phyloP scores from a whole-genome alignment of 2,113 vertebrate genomes.

The Pelvicachromis taeniatus region DNA sequence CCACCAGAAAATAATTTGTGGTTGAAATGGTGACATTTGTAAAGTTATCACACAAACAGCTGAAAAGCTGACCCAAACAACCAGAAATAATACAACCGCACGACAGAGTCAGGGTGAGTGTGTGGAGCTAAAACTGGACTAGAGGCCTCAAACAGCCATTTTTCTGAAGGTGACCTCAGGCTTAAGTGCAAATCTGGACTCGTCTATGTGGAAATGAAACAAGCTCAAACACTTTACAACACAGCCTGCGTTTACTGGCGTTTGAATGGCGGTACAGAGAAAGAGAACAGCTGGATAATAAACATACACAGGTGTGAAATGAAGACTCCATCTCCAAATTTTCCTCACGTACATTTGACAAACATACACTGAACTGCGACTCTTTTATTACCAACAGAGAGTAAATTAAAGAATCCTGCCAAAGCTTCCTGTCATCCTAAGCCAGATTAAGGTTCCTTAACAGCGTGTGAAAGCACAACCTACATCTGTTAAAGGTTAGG shows the following conservation, averaged over 20 bases:
- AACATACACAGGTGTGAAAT: background rate
- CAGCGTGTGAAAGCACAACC: background rate
- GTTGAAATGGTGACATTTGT: background rate
- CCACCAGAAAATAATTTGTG: background rate
- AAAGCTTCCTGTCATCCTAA: background rate
- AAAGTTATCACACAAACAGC: background rate
- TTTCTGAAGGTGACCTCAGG: background rate
- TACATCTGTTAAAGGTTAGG: background rate
- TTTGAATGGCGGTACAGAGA: background rate
- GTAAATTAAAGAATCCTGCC: background rate
- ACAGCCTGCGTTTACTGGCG: background rate
- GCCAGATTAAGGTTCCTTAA: background rate
- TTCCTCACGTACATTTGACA: background rate
- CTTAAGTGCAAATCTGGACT: background rate
- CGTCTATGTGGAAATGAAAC: background rate
- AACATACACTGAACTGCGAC: background rate
- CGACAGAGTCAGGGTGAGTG: background rate
- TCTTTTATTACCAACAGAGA: background rate
- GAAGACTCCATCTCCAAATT: background rate
- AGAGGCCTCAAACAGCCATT: background rate
- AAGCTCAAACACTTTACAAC: background rate
- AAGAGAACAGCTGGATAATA: background rate
- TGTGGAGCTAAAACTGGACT: rapidly evolving
- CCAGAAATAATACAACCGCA: background rate
- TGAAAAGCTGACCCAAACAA: background rate